Conservation (phyloP, 1,140 invertebrate species). For the Calephelis virginiensis region DNA sequence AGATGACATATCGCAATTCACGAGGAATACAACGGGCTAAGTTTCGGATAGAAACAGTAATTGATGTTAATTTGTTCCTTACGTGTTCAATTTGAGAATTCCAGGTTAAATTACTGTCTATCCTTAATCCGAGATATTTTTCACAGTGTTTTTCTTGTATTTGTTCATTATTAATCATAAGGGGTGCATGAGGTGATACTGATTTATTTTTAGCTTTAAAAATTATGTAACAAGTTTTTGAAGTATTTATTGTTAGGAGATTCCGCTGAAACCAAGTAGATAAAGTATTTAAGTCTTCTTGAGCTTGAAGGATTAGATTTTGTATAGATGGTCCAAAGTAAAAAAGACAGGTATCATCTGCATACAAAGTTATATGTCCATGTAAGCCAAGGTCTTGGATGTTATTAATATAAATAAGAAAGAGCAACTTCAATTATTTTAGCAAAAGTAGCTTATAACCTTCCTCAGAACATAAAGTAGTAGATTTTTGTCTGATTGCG, state of each 20-base stretch:
- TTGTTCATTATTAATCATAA: conserved; percentile 22
- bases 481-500: too few relatives aligned
- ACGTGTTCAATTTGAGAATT: conserved; percentile 14
- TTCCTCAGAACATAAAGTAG: background rate
- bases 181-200: conserved; percentile 15
- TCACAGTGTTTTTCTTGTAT: conserved; percentile 16
- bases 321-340: conserved; percentile 7
- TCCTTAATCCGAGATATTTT: conserved; percentile 29
- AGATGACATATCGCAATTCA: conserved; percentile 5
- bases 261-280: conserved; percentile 26
- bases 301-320: background rate
- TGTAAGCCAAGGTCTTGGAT: conserved; percentile 8
- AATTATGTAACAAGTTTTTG: conserved; percentile 31
- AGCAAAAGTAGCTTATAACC: too few relatives aligned
- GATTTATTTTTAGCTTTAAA: conserved; percentile 35
- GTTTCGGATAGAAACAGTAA: conserved; percentile 7
- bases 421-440: background rate
- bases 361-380: background rate
- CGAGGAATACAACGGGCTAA: conserved; percentile 20
- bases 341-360: too few relatives aligned
- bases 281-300: background rate
- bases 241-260: conserved; percentile 28
- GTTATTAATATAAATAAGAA: conserved; percentile 19
- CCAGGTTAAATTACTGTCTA: conserved; percentile 22
- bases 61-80: conserved; percentile 4